These are phyloP conservation scores for Syrrhaptes paradoxus DNA, from an alignment of 2,113 vertebrate species.

Conservation along the genomic window DNA sequence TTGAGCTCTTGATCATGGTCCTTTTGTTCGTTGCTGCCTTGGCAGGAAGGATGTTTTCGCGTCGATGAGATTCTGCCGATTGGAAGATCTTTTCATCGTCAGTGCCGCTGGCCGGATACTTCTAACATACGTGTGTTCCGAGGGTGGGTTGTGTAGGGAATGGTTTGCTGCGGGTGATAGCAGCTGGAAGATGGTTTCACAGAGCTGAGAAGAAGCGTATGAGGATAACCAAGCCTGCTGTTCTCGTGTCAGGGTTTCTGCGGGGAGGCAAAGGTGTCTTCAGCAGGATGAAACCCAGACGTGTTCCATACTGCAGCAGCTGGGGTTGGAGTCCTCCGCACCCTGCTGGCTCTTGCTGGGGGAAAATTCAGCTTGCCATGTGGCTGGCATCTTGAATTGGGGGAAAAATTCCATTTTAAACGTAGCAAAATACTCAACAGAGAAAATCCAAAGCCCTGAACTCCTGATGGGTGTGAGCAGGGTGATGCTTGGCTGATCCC, in stretches of 20 bases:
- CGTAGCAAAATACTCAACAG: background rate
- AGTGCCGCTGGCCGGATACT: background rate
- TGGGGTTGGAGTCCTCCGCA: background rate
- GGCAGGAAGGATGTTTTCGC: background rate
- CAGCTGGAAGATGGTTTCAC: background rate
- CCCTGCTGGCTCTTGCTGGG: background rate
- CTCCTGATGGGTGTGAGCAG: background rate
- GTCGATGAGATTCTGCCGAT: background rate
- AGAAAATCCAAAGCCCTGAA: background rate
- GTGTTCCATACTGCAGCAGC: background rate
- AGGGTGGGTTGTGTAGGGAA: background rate
- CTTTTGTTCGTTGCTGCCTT: background rate
- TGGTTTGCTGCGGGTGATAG: background rate
- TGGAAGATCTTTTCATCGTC: background rate
- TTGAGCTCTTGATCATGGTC: too few relatives aligned
- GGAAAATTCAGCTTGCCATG: accelerated
- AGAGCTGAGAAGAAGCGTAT: background rate
- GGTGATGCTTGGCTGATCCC: accelerated
- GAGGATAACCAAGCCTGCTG: background rate
- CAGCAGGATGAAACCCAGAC: background rate
- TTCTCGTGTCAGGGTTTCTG: background rate
- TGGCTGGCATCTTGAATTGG: background rate
- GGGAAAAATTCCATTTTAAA: background rate
- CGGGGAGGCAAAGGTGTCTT: background rate
- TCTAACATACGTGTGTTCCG: accelerated